These are phyloP conservation scores for Onychorhynchus coronatus DNA, from an alignment of 2,113 vertebrate species.

Conservation along the genomic window DNA sequence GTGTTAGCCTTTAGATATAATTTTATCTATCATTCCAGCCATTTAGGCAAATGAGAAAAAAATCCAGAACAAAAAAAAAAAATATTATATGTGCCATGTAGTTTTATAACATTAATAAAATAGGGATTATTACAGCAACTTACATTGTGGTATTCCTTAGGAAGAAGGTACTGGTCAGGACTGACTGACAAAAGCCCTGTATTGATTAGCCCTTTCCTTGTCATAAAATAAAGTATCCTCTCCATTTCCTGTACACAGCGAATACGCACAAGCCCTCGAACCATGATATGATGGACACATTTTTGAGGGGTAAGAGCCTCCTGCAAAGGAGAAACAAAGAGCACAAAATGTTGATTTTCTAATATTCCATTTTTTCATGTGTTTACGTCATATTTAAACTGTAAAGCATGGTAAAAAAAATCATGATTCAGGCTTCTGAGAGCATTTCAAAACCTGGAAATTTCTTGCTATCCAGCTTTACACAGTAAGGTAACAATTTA, in stretches of 20 bases:
- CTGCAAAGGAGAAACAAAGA: conserved; percentile 64
- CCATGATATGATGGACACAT: conserved; percentile 87
- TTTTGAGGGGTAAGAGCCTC: conserved; percentile 89
- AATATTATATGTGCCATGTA: neutral
- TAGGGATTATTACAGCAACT: conserved; percentile 18
- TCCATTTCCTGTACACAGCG: conserved; percentile 93
- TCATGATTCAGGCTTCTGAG: neutral
- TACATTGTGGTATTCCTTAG: conserved; percentile 84
- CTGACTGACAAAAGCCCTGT: conserved; percentile 85
- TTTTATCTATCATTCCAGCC: neutral
- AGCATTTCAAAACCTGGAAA: neutral
- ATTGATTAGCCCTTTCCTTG: conserved; percentile 94
- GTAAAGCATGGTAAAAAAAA: neutral
- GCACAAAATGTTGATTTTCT: neutral
- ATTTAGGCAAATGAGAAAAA: neutral
- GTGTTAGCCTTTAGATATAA: neutral
- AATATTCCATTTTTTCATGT: neutral
- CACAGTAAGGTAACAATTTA: neutral
- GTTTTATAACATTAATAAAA: neutral
- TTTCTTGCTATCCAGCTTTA: neutral
- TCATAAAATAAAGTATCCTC: conserved; percentile 92
- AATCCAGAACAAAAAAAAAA: neutral
- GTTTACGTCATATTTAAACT: neutral
- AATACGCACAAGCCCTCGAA: conserved; percentile 91
- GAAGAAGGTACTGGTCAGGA: conserved; percentile 81